Conservation (phyloP, 2,888 invertebrate species). For the Eueremaeus valkanovi region DNA sequence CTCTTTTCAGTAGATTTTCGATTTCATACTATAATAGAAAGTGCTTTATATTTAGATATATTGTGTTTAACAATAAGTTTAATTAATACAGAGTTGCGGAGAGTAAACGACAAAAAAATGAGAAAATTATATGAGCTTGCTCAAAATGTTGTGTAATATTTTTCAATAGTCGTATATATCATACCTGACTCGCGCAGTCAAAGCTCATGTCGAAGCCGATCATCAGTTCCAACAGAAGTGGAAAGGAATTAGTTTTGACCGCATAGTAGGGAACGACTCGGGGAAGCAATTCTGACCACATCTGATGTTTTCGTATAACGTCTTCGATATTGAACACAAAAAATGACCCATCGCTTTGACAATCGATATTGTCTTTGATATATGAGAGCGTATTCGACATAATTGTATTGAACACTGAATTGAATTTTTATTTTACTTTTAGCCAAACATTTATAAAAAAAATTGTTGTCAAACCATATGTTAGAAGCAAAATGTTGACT, state of each 20-base stretch:
- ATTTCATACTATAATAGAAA: neutral
- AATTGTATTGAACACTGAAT: too few relatives aligned
- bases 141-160: too few relatives aligned
- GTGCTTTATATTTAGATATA: neutral
- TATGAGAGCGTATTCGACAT: neutral
- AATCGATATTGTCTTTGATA: neutral
- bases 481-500: too few relatives aligned
- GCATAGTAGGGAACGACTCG: neutral
- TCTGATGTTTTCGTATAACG: neutral
- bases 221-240: neutral
- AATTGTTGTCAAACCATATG: too few relatives aligned
- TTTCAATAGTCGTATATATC: too few relatives aligned
- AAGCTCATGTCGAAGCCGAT: neutral
- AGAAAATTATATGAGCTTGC: too few relatives aligned
- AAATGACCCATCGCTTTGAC: neutral
- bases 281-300: neutral
- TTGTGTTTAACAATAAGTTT: neutral
- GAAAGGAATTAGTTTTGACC: neutral
- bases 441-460: too few relatives aligned
- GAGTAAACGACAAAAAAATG: too few relatives aligned
- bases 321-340: neutral
- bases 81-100: too few relatives aligned
- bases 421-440: too few relatives aligned
- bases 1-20: neutral
- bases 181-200: conserved; percentile 22